Percentiles rank a stretch among this genome's conserved stretches.
phyloP scores from a whole-genome alignment of 2,888 invertebrate species.

The Himalopsyche kuldschensis region DNA sequence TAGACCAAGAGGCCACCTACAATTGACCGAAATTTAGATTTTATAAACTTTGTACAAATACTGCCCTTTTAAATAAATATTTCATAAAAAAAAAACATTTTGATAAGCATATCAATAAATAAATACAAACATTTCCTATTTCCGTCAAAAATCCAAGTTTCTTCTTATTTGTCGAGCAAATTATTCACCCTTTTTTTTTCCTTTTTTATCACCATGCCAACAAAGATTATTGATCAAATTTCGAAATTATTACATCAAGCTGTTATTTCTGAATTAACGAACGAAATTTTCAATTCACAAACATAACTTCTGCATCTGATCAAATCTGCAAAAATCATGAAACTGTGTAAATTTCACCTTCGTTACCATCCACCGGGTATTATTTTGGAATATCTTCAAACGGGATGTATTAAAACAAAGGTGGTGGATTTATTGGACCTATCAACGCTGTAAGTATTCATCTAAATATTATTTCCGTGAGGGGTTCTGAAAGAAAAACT shows the following conservation, averaged over 20 bases:
- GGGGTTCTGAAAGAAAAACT: not conserved
- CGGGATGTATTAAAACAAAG: slow-evolving; percentile 60
- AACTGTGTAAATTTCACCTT: slow-evolving; percentile 67
- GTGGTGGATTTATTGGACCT: slow-evolving; percentile 69
- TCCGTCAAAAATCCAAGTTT: too few species aligned
- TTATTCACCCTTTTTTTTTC: not conserved
- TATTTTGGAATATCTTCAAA: slow-evolving; percentile 64
- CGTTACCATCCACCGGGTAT: slow-evolving; percentile 75
- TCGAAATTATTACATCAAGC: slow-evolving; percentile 37
- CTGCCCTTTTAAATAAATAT: not conserved
- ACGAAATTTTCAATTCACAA: too few species aligned
- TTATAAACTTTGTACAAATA: not conserved
- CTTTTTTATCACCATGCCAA: slow-evolving; percentile 45
- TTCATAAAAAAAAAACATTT: too few species aligned
- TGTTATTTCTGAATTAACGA: too few species aligned
- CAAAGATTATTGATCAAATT: slow-evolving; percentile 50
- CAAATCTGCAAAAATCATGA: slow-evolving; percentile 52
- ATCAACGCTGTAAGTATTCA: slow-evolving; percentile 58
- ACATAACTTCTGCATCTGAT: not conserved
- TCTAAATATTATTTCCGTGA: not conserved
- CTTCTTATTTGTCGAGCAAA: too few species aligned
- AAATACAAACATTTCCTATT: too few species aligned
- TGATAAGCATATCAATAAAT: too few species aligned
- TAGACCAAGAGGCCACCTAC: slow-evolving; percentile 67
- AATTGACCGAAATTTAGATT: not conserved